phyloP scores from a whole-genome alignment of 2,888 invertebrate genomes.

The Drosophila maculinotata region DNA sequence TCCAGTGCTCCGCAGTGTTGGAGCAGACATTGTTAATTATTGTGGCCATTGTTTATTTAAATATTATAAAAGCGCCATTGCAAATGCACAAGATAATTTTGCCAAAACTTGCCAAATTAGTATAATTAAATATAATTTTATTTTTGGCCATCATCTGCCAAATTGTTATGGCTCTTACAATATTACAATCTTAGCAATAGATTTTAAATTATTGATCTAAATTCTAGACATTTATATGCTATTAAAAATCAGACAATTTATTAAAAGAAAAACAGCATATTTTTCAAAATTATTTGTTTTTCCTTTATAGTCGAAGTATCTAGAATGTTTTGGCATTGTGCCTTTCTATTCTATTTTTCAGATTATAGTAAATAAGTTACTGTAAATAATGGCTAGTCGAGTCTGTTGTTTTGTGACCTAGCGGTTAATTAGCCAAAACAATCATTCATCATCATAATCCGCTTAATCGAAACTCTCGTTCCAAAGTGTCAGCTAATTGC shows the following conservation, averaged over 20 bases:
- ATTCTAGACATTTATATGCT: too few species aligned
- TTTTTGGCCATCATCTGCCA: slow-evolving; percentile 11
- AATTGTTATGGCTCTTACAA: not conserved
- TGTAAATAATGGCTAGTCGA: slow-evolving; percentile 1
- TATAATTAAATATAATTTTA: slow-evolving; percentile 28
- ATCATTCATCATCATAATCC: slow-evolving; percentile 34
- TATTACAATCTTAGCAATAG: too few species aligned
- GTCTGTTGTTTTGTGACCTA: not conserved
- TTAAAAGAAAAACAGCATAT: not conserved
- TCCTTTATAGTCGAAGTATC: not conserved
- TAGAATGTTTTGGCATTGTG: not conserved
- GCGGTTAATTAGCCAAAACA: slow-evolving; percentile 9
- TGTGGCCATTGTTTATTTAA: slow-evolving; percentile 17
- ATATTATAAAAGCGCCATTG: slow-evolving; percentile 2
- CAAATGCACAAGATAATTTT: slow-evolving; percentile 10
- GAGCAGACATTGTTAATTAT: slow-evolving; percentile 30
- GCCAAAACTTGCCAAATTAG: slow-evolving; percentile 14
- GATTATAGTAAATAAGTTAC: not conserved
- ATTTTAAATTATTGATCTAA: not conserved
- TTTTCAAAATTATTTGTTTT: too few species aligned
- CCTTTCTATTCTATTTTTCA: not conserved
- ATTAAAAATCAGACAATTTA: too few species aligned
- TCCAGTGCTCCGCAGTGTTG: slow-evolving; percentile 1
- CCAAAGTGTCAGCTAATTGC: slow-evolving; percentile 36
- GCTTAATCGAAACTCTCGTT: slow-evolving; percentile 20